A percentile compares a stretch with the other conserved stretches of the same genome.
Conservation (phyloP, 2,888 invertebrate species). For the Drosophila prolongata region DNA sequence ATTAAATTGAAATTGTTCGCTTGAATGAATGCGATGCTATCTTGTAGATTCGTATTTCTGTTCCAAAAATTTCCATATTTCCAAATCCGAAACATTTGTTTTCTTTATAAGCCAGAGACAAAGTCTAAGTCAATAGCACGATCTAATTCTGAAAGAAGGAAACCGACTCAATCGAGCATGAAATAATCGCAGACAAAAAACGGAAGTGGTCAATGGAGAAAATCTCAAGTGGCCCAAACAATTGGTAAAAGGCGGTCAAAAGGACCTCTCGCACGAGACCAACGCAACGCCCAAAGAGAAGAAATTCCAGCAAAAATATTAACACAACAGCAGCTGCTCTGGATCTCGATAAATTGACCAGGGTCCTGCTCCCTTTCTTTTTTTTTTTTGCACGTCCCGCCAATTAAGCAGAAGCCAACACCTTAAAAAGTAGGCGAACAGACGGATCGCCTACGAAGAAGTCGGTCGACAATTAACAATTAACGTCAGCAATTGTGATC, state of each 20-base stretch:
- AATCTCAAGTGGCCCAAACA: slow-evolving; percentile 61
- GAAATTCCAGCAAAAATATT: slow-evolving; percentile 49
- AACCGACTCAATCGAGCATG: slow-evolving; percentile 59
- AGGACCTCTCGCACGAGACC: slow-evolving; percentile 63
- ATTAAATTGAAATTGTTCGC: slow-evolving; percentile 79
- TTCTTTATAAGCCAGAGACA: slow-evolving; percentile 9
- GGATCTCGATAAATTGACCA: slow-evolving; percentile 21
- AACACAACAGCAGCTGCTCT: slow-evolving; percentile 27
- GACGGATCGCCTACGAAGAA: slow-evolving; percentile 41
- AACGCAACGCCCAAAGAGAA: slow-evolving; percentile 56
- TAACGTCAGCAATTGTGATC: slow-evolving; percentile 65
- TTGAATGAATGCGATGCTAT: slow-evolving; percentile 48
- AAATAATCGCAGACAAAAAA: slow-evolving; percentile 54
- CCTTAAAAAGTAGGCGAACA: slow-evolving; percentile 50
- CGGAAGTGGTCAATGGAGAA: slow-evolving; percentile 69
- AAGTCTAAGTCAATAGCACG: slow-evolving; percentile 56
- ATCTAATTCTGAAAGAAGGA: slow-evolving; percentile 44
- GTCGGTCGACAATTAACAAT: slow-evolving; percentile 63
- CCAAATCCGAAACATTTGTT: slow-evolving; percentile 7
- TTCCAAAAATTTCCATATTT: slow-evolving; percentile 10
- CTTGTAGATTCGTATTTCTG: not conserved
- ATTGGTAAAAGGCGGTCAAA: slow-evolving; percentile 29
- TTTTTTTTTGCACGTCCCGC: slow-evolving; percentile 53
- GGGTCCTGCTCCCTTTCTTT: slow-evolving; percentile 1
- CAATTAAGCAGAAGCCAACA: slow-evolving; percentile 77